Evolutionary conservation across 1,140 invertebrate species (phyloP).

Genomic region (Orius insidiosus): DNA sequence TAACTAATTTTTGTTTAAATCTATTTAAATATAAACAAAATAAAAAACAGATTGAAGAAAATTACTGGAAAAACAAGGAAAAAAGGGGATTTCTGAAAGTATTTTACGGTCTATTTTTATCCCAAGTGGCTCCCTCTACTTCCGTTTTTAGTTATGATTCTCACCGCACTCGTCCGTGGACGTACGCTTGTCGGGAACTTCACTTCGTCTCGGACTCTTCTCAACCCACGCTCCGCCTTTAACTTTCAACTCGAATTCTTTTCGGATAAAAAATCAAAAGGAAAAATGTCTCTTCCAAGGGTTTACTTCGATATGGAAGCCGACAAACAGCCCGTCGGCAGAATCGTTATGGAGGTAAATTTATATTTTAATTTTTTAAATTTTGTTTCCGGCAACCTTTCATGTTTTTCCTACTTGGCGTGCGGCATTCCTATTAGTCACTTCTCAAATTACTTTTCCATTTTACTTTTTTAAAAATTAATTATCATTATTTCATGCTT

Average conservation of each 20-base stretch:
- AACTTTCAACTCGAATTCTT: slow-evolving; percentile 19
- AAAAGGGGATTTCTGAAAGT: no score
- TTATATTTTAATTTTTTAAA: slow-evolving; percentile 4
- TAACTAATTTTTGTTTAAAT: no score
- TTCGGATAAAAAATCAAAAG: slow-evolving; percentile 23
- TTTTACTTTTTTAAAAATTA: no score
- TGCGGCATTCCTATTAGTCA: no score
- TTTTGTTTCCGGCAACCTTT: no score
- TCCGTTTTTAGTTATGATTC: slow-evolving; percentile 6
- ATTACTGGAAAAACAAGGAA: no score
- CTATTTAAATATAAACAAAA: no score
- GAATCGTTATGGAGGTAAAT: slow-evolving; percentile 82
- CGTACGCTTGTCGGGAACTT: background rate
- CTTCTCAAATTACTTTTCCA: no score
- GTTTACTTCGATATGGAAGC: slow-evolving; percentile 83
- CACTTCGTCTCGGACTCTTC: background rate
- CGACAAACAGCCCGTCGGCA: slow-evolving; percentile 58
- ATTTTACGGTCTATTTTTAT: no score
- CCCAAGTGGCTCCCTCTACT: slow-evolving; percentile 5
- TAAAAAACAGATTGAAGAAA: no score
- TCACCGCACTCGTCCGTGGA: slow-evolving; percentile 4
- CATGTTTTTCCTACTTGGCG: background rate
- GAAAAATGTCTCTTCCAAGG: slow-evolving; percentile 59
- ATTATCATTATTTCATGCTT: no score
- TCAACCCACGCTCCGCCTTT: background rate